Conservation (phyloP, 2,113 vertebrate genomes). For the Octodon degus region DNA sequence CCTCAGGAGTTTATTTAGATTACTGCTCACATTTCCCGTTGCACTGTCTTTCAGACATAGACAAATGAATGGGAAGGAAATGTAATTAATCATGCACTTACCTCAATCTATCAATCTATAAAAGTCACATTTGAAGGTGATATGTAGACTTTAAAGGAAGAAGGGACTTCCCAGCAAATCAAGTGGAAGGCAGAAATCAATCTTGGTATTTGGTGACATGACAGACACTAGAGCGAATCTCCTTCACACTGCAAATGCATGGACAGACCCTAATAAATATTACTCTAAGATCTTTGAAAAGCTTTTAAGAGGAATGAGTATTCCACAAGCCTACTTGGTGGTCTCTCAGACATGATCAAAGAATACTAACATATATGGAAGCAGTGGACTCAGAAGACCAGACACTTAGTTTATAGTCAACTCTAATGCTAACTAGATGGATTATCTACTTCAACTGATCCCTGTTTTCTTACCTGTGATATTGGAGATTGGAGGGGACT, state of each 20-base stretch:
- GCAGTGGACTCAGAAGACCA: neutral
- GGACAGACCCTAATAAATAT: neutral
- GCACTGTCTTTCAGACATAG: neutral
- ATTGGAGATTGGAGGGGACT: neutral
- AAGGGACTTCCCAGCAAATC: neutral
- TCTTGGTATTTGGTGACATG: neutral
- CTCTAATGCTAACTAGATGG: neutral
- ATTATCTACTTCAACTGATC: neutral
- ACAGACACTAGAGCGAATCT: neutral
- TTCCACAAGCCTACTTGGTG: slow-evolving; percentile 21
- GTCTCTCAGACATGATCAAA: slow-evolving; percentile 48
- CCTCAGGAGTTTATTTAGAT: neutral
- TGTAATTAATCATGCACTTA: neutral
- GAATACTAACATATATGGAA: neutral
- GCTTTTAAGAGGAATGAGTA: slow-evolving; percentile 36
- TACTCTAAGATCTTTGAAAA: slow-evolving; percentile 20
- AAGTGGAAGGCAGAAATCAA: slow-evolving; percentile 25
- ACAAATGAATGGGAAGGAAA: neutral
- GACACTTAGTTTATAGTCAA: neutral
- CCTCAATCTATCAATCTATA: neutral
- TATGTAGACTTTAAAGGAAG: neutral
- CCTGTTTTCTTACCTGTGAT: neutral
- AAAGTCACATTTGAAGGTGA: slow-evolving; percentile 26
- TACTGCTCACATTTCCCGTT: neutral
- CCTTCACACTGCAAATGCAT: neutral